Percentiles rank a stretch among this genome's conserved stretches.
Evolutionary conservation across 2,888 invertebrate species (phyloP).

Genomic region (Cerastis leucographa): DNA sequence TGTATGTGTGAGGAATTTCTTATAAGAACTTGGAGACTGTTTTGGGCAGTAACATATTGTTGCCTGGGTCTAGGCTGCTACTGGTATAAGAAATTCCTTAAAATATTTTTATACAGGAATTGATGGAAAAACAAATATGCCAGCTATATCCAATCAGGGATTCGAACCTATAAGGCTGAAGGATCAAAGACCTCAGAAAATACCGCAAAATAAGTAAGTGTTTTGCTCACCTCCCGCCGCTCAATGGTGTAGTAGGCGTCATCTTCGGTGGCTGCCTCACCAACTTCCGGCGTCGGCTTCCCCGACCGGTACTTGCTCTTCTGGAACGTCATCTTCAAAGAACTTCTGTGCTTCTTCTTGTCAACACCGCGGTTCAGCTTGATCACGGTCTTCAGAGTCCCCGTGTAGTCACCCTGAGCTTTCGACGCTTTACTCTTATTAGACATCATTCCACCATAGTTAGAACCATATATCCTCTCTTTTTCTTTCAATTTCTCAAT

Average conservation of each 20-base stretch:
- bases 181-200: neutral
- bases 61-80: neutral
- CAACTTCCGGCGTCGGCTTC: conserved; percentile 86
- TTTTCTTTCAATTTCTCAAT: conserved; percentile 90
- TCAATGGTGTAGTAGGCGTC: conserved; percentile 93
- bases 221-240: conserved; percentile 88
- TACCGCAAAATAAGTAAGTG: conserved; percentile 2
- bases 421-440: conserved; percentile 79
- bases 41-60: neutral
- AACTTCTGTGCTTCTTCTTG: conserved; percentile 92
- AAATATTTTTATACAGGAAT: too few species aligned
- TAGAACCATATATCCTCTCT: conserved; percentile 79
- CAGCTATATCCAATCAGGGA: neutral
- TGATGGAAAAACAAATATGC: neutral
- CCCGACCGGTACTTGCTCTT: conserved; percentile 92
- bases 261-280: conserved; percentile 80
- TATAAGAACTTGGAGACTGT: neutral
- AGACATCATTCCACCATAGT: conserved; percentile 70
- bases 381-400: conserved; percentile 96
- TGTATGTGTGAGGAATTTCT: neutral
- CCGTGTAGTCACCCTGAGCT: conserved; percentile 92
- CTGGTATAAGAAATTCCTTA: neutral
- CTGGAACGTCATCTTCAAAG: conserved; percentile 95
- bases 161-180: neutral
- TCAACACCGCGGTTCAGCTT: conserved; percentile 92